Base-by-base conservation (phyloP, 2,888 invertebrate species). In the Temnothorax ravouxi region DNA sequence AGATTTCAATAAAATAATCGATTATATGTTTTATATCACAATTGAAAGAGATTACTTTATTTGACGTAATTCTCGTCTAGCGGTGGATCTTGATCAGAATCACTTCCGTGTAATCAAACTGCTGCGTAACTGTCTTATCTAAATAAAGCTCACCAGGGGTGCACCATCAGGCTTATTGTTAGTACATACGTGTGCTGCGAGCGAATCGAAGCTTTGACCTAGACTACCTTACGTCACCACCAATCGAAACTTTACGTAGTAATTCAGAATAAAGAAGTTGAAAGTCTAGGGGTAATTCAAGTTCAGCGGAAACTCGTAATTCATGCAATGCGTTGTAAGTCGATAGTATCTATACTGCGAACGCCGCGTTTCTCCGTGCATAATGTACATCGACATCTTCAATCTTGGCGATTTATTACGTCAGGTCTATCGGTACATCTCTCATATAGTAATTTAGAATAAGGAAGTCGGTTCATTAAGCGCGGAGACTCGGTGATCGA, bases 191-290 rank as follows among this genome's bases (percentile, higher is more conserved):
- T 71, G 21, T 29, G 77, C 29, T 29, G 77, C 29, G 71, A 50
- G 11, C 38, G 25, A 83, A 79, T 71, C 61, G 69, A 69, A 62
- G 34, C 34, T 79, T 47, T 47, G 79, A 83, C 83, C 83, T 83
- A 79, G 79, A 62, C 52, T 71, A 71, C 47, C 54, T 50, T 64
- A 72, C 79, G 80, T 83, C 79, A 83, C 9, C 13, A 25, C 21
- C 54, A 79, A 83, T 83, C 69, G 69, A 69, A 69, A 80, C 79
- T 79, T 83, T 79, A 83, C 52, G 61, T 77, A 64, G 79, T 47
- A 83, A 62, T 79, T 79, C 44, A 54, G 83, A 80, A 80, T 83
- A 80, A 79, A 83, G 47, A 80, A 83, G 62, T 71, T 13, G 41
- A 34, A 21, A 50, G 56, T 71, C 72, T 34, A 47, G 72, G 15